phyloP scores from a whole-genome alignment of 2,113 vertebrate genomes.

The Dromas ardeola region DNA sequence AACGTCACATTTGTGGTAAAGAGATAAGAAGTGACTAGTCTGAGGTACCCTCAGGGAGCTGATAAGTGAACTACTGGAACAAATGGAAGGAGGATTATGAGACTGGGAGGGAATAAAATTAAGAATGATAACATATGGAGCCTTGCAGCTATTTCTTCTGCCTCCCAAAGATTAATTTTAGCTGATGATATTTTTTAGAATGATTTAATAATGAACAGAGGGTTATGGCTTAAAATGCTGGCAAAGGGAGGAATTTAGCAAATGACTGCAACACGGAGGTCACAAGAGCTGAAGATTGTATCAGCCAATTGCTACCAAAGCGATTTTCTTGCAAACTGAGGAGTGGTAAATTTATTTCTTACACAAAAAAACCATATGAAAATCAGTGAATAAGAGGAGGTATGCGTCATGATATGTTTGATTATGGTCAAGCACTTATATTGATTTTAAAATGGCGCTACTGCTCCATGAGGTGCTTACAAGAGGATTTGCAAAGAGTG shows the following conservation, averaged over 20 bases:
- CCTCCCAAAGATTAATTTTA: conserved; percentile 6
- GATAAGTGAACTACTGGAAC: not conserved
- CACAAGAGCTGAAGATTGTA: not conserved
- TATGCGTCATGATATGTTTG: not conserved
- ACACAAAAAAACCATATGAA: not conserved
- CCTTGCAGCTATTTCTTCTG: not conserved
- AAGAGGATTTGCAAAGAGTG: not conserved
- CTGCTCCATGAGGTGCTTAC: not conserved
- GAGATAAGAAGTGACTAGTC: conserved; percentile 1
- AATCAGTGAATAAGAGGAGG: not conserved
- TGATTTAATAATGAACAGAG: conserved; percentile 19
- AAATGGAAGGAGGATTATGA: conserved; percentile 11
- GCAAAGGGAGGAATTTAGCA: not conserved
- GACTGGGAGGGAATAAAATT: not conserved
- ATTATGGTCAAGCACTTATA: not conserved
- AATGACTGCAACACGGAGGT: not conserved
- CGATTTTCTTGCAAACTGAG: not conserved
- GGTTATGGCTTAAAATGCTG: conserved; percentile 7
- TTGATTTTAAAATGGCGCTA: not conserved
- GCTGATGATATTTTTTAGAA: not conserved
- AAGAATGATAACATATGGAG: conserved; percentile 7
- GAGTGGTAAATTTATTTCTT: not conserved
- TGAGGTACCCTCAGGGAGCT: not conserved
- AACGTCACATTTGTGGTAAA: not conserved
- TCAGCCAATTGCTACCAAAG: not conserved